Base-by-base conservation (phyloP, 2,797 vertebrate genomes). In the Gobio occitaniae region DNA sequence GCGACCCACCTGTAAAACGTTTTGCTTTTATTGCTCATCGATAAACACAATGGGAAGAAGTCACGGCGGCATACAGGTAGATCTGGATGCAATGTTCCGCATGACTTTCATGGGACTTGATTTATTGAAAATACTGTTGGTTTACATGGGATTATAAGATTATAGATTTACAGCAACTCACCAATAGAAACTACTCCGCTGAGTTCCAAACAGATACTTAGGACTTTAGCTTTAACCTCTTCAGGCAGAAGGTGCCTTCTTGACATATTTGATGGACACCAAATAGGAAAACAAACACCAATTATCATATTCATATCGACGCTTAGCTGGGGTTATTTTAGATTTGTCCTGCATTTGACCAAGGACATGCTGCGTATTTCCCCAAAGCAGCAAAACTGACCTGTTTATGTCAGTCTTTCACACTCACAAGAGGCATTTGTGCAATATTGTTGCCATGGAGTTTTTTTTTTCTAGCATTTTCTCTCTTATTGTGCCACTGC, bases 81-180 rank as follows among this genome's bases (percentile, higher is more conserved):
- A 36, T 48, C 71, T n/a, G 21, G 44, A 79, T 50, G 76, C 50
- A 65, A 54, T 16, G 29, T 87, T 61, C 61, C 15, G 25, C 44
- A 38, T 80, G 41, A 72, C 82, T 72, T 85, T 92, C 83, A 80
- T 90, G 88, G 86, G 90, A 91, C 89, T 91, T 3, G 25, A 44
- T n/a, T 36, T 5, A 70, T 91, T 93, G 88, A 91, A 80, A 63
- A 92, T 89, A 91, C 56, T 59, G 25, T 61, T 84, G 50, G 38
- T 66, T 93, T 92, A 92, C 86, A 86, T 88, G 84, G 92, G 93
- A 93, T 95, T 94, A 94, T 89, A 91, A 91, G 92, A 94, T 94
- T 93, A 94, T 74, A 21, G 41, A 13, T 75, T 66, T 87, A 76
- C 54, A 91, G 81, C 81, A 86, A 88, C 66, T 89, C 87, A 66